phyloP scores from a whole-genome alignment of 2,113 vertebrate genomes.

The Thamnophis sirtalis region DNA sequence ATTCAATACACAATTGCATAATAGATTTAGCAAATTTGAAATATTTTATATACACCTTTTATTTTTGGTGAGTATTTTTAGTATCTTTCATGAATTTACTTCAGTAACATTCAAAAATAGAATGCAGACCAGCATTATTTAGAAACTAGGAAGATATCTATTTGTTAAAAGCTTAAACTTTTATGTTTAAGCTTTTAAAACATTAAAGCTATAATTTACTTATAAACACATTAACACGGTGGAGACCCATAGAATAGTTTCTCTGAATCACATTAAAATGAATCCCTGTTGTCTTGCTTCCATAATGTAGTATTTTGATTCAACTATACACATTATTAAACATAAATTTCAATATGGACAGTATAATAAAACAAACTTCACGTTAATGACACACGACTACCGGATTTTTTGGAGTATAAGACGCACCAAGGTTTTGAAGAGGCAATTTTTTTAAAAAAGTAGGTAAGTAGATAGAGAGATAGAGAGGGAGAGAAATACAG shows the following conservation, averaged over 20 bases:
- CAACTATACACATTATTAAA: not conserved
- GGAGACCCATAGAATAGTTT: not conserved
- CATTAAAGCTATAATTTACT: not conserved
- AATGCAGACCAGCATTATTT: not conserved
- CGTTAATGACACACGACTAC: not conserved
- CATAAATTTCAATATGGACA: not conserved
- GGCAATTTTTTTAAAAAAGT: too few relatives aligned
- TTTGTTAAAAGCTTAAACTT: not conserved
- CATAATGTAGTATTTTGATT: not conserved
- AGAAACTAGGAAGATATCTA: not conserved
- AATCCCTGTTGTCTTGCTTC: not conserved
- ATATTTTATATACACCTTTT: not conserved
- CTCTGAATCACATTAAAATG: not conserved
- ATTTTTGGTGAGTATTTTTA: not conserved
- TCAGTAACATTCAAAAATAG: not conserved
- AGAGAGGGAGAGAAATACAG: too few relatives aligned
- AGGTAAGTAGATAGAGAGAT: too few relatives aligned
- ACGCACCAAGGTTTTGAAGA: too few relatives aligned
- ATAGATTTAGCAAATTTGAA: too few relatives aligned
- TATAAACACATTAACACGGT: not conserved
- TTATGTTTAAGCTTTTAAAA: too few relatives aligned
- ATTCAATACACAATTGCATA: too few relatives aligned
- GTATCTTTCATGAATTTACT: not conserved
- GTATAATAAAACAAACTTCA: not conserved
- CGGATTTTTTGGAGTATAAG: too few relatives aligned